A percentile compares a stretch with the other conserved stretches of the same genome.
These are phyloP conservation scores for Drosophila setifemur DNA, from an alignment of 1,140 invertebrate species.

Conservation along the genomic window DNA sequence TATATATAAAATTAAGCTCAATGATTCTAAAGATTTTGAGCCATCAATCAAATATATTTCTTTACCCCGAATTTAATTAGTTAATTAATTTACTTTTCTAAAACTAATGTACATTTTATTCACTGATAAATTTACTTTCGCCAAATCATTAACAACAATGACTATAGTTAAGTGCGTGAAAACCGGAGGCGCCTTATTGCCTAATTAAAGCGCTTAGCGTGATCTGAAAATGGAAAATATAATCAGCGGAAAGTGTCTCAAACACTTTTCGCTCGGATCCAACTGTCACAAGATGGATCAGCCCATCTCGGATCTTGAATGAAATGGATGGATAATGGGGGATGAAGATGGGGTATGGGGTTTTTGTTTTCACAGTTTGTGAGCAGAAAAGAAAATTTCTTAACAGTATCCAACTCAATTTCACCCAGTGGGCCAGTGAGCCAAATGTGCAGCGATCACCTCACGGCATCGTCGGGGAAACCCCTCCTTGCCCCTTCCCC, in stretches of 20 bases:
- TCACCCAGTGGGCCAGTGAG: constrained; percentile 79
- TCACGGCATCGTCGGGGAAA: constrained; percentile 36
- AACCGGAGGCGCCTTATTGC: neutral
- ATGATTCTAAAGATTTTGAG: too few relatives aligned
- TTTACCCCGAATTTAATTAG: neutral
- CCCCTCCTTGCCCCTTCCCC: neutral
- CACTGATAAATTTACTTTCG: too few relatives aligned
- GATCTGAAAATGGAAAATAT: neutral
- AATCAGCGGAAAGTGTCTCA: constrained; percentile 23
- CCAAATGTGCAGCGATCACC: constrained; percentile 70
- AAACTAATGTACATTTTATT: too few relatives aligned
- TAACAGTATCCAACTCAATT: constrained; percentile 75
- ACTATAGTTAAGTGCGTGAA: too few relatives aligned
- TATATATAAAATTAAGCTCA: too few relatives aligned
- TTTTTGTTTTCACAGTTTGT: constrained; percentile 61
- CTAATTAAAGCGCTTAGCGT: neutral
- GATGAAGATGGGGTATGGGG: constrained; percentile 20
- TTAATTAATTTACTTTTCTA: too few relatives aligned
- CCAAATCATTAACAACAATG: neutral
- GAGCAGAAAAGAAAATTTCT: constrained; percentile 77
- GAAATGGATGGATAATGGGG: constrained; percentile 14
- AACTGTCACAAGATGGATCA: constrained; percentile 9
- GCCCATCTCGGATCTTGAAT: constrained; percentile 12
- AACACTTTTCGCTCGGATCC: constrained; percentile 3
- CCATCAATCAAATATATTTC: too few relatives aligned